A percentile compares a stretch with the other conserved stretches of the same genome.
These are phyloP conservation scores for Himalopsyche tibetana DNA, from an alignment of 2,888 invertebrate species.

Conservation along the genomic window DNA sequence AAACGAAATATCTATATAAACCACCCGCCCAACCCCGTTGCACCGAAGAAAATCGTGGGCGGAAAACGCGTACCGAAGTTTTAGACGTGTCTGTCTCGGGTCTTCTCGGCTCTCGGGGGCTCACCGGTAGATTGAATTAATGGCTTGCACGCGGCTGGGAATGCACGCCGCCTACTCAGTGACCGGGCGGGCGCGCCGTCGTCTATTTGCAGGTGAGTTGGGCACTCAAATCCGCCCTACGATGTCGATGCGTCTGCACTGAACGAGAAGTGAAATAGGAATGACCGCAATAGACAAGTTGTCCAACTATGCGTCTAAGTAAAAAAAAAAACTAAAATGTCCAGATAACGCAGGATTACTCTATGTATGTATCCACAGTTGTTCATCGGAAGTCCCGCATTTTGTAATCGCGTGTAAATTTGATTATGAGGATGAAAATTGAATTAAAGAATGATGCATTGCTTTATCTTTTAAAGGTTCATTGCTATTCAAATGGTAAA, in stretches of 20 bases:
- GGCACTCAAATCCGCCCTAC: background rate
- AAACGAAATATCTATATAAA: background rate
- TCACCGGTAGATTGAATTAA: background rate
- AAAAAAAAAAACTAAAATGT: too few relatives aligned
- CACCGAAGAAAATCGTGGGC: background rate
- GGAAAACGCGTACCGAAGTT: slow-evolving; percentile 5
- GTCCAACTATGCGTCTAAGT: too few relatives aligned
- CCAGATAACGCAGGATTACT: too few relatives aligned
- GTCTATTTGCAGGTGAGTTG: slow-evolving; percentile 16
- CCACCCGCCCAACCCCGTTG: slow-evolving; percentile 8
- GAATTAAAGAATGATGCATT: too few relatives aligned
- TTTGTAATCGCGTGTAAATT: too few relatives aligned
- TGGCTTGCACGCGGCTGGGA: slow-evolving; percentile 24
- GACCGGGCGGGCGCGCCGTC: slow-evolving; percentile 36
- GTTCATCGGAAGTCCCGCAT: too few relatives aligned
- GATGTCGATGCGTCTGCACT: background rate
- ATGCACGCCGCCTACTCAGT: slow-evolving; percentile 35
- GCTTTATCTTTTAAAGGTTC: too few relatives aligned
- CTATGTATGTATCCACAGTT: too few relatives aligned
- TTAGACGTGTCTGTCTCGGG: background rate
- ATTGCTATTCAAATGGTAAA: too few relatives aligned
- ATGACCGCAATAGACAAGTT: background rate
- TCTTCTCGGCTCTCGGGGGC: background rate
- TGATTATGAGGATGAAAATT: too few relatives aligned
- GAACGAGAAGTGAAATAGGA: background rate